Base-by-base conservation (phyloP, 1,140 invertebrate species). In the Drosophila oshimai region DNA sequence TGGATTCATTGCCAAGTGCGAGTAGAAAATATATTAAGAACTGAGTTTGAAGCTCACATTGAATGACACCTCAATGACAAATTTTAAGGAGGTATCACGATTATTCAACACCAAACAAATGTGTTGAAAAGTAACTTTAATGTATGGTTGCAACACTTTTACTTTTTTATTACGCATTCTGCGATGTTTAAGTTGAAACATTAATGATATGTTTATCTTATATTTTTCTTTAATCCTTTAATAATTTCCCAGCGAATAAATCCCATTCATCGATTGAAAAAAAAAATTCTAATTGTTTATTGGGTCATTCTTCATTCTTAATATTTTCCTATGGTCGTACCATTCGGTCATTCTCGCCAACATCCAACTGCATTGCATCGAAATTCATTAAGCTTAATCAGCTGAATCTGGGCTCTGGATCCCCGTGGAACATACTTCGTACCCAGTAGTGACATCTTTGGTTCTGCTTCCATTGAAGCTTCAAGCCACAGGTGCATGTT, bases 401-500 rank as follows among this genome's bases (percentile, higher is more conserved):
- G 44, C 2, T 41, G 36, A 4, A 0, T 17, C 0, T 26, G 9
- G 7, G n/a, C 13, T 3, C n/a, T n/a, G 31, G 6, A 12, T 18
- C 5, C 31, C 6, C 31, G 10, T 7, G 0, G 17, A n/a, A 4
- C 3, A 33, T n/a, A n/a, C n/a, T n/a, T 36, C 31, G 79, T 86
- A 47, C 51, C 65, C 51, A 74, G 13, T 13, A 44, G 70, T 31
- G 64, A 79, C 24, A 51, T 53, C 60, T 69, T 34, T 10, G 33
- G 6, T 10, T 42, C 20, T 22, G 39, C 18, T 45, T 34, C 20
- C 13, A 6, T 3, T 2, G 26, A 12, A 58, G 54, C 17, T 10
- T 6, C 17, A 15, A 41, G 39, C 36, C 37, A 55, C 76, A 81
- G 72, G 51, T 75, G 53, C 20, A 53, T 55, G n/a, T 44, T 60